Base-by-base conservation (phyloP, 1,140 invertebrate species). In the Drosophila ohnishii region DNA sequence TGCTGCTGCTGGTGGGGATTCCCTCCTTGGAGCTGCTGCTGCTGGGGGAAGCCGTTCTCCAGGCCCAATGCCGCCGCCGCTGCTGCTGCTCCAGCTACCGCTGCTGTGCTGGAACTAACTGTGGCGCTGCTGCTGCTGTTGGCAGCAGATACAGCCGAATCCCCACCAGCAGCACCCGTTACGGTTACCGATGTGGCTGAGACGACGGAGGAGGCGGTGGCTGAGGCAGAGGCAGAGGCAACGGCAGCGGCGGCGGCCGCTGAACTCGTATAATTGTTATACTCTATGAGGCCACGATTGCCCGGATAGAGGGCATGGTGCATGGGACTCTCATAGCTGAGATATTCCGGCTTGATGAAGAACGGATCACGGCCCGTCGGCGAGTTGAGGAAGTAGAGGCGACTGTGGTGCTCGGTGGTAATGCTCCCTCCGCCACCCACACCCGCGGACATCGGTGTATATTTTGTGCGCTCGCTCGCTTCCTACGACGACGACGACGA, bases 271-370 rank as follows among this genome's bases (percentile, higher is more conserved):
- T 91, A 87, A 50, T 78, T 90, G 32, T 90, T 90, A 34, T 91
- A 91, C 45, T 91, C 90, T 78, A 91, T 82, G 59, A 91, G 84
- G 40, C 90, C 83, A 44, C 90, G 53, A 22, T 90, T 90, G 65
- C 75, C 81, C 51, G 90, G 86, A 56, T 91, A 91, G 42, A 91
- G 64, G 65, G 65, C 65, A 82, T 90, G 90, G 77, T 90, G 90
- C 90, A 90, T 90, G 83, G 90, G 90, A 76, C 73, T 91, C 82
- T 91, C 90, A 91, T 91, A 91, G 81, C 83, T 91, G 76, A 91
- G 86, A 74, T 91, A 91, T 82, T 91, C 90, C 57, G 90, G 90
- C 66, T 91, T 91, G 13, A 91, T 91, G 65, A 91, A 91, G 72
- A 91, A 91, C 48, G 90, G 83, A 67, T 91, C 90, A 44, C 87